Base-by-base conservation (phyloP, 1,140 invertebrate species). In the Micrasema longulum region DNA sequence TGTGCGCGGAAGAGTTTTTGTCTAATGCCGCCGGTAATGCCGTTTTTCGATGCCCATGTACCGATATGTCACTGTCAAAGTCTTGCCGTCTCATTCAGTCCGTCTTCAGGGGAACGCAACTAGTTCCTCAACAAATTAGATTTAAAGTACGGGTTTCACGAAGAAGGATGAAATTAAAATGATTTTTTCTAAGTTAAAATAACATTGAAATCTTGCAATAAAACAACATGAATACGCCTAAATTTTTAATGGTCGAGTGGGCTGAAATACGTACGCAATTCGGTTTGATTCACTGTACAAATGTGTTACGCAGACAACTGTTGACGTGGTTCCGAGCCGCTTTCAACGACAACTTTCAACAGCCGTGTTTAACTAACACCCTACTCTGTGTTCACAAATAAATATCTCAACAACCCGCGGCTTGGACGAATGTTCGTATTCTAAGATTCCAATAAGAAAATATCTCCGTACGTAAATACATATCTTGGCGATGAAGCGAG, bases 51-150 rank as follows among this genome's bases (percentile, higher is more conserved):
- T 76, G 74, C 50, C 71, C 74, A 73, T 76, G 74, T 76, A 76
- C 73, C 74, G 74, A 76, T 76, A 76, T 72, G 74, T 76, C 74
- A 76, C 74, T 76, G 74, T 76, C 74, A 76, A 31, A 71, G 70
- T 47, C 50, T 52, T 52, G 50, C 74, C 62, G 66, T 69, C 74
- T 72, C 70, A 67, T 66, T 72, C 68, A 41, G 57, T 35, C 64
- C 18, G 23, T 64, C 48, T 41, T 41, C 68, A 72, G 73, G 35
- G 69, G 60, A 55, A 14, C 14, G 45, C 64, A 71, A 75, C 71
- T 36, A 11, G 45, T 64, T 23, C 14, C n/a, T 53, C n/a, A 53
- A 53, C 26, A 31, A 31, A 31, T 31, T 31, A 31, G 26, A 31
- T 4, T 2, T 4, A 31, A 4, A 31, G 26, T 31, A 31, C 26